phyloP scores from a whole-genome alignment of 2,888 invertebrate species.

The Eueremaeus valkanovi region DNA sequence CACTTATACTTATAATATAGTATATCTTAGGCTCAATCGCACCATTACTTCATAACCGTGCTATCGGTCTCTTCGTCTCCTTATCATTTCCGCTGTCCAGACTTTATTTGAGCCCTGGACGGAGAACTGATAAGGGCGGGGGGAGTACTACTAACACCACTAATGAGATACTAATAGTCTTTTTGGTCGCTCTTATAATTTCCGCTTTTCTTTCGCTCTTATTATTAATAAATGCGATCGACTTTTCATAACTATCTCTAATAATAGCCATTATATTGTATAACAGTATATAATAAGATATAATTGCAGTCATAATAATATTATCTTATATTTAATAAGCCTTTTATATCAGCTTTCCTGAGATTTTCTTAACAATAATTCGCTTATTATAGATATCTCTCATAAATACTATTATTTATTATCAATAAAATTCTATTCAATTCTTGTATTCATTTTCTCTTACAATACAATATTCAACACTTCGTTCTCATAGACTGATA shows the following conservation, averaged over 20 bases:
- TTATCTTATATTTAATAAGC: background rate
- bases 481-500: too few relatives aligned
- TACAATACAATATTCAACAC: too few relatives aligned
- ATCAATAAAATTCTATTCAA: too few relatives aligned
- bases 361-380: conserved; percentile 3
- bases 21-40: background rate
- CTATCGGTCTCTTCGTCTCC: conserved; percentile 60
- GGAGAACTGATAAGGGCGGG: conserved; percentile 98
- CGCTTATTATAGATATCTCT: background rate
- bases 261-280: background rate
- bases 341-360: conserved; percentile 3
- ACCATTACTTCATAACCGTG: background rate
- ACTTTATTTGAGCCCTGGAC: conserved; percentile 78
- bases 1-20: background rate
- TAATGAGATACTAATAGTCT: conserved; percentile 26
- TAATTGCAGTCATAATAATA: background rate
- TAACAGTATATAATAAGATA: background rate
- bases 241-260: conserved; percentile 9
- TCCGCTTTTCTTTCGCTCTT: background rate
- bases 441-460: too few relatives aligned
- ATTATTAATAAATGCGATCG: conserved; percentile 20
- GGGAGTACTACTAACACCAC: conserved; percentile 54
- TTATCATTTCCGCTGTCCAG: conserved; percentile 93
- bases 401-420: background rate
- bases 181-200: conserved; percentile 3